Percentiles rank a stretch among this genome's conserved stretches.
These are phyloP conservation scores for Eudemis profundana DNA, from an alignment of 2,888 invertebrate species.

Conservation along the genomic window DNA sequence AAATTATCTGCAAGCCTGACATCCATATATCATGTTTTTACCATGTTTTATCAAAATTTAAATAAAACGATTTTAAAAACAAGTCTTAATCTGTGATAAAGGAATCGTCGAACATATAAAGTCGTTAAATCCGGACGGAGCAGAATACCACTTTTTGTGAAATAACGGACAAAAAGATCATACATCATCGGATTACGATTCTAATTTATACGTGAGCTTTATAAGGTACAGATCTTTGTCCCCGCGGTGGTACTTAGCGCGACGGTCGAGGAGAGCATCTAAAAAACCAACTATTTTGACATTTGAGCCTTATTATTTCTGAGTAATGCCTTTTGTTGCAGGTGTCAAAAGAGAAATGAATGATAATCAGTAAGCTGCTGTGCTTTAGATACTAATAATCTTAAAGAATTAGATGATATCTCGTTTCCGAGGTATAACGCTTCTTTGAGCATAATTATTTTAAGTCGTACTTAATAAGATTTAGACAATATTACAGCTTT, in stretches of 20 bases:
- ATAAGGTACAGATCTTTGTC: constrained; percentile 68
- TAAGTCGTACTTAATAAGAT: constrained; percentile 55
- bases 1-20: not conserved
- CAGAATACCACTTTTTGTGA: constrained; percentile 64
- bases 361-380: constrained; percentile 59
- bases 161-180: constrained; percentile 65
- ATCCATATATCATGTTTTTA: not conserved
- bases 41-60: not conserved
- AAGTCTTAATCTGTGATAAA: constrained; percentile 60
- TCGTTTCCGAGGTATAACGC: constrained; percentile 49
- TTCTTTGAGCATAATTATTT: constrained; percentile 58
- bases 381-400: constrained; percentile 62
- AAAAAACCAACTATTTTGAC: constrained; percentile 78
- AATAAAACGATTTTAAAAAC: constrained; percentile 17
- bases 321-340: constrained; percentile 72
- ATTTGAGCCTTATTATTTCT: constrained; percentile 78
- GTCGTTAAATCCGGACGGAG: constrained; percentile 69
- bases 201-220: constrained; percentile 77
- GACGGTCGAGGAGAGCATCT: constrained; percentile 62
- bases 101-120: constrained; percentile 74
- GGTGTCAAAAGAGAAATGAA: constrained; percentile 57
- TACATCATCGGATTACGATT: constrained; percentile 80
- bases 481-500: constrained; percentile 45
- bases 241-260: constrained; percentile 67
- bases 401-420: constrained; percentile 60